Base-by-base conservation (phyloP, 2,797 vertebrate species). In the Pampus argenteus region DNA sequence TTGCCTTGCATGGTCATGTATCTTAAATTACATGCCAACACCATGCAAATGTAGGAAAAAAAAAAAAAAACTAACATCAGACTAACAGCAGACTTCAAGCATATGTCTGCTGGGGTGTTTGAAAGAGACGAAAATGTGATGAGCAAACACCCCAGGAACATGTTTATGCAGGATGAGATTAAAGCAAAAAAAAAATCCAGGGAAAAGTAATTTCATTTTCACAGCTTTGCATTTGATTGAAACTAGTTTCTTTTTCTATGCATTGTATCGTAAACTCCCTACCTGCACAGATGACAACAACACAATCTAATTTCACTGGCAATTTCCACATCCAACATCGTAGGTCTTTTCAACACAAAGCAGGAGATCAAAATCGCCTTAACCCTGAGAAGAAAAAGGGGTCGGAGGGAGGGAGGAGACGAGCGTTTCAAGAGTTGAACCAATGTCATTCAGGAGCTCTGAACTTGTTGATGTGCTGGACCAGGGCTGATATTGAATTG, bases 11-110 rank as follows among this genome's bases (percentile, higher is more conserved):
- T 40, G 78, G 76, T 75, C 83, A 79, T 89, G 87, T 91, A 82
- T 87, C 76, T 86, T 88, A 84, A 91, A 93, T 91, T 83, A 87
- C 85, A 90, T 74, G 66, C 76, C 88, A 86, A 29, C 59, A 78
- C 74, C 89, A 81, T 86, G 86, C 76, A 80, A 78, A 90, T 76
- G 71, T 23, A 10, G 36, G 44, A 50, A 38, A 79, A 77, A 78
- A 71, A 50, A n/a, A n/a, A n/a, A 34, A 80, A 77, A 78, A 71
- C 69, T 23, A 69, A 65, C 71, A 66, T 14, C 69, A 72, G 71
- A 65, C 63, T 7, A 31, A 31, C 5, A 36, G 79, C 68, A 75
- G 69, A 62, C 51, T 65, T 67, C 18, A 45, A 74, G 66, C 14
- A 15, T 57, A 38, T 40, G 52, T 65, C 78, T 78, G 31, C 40